phyloP scores from a whole-genome alignment of 2,888 invertebrate genomes.

The Vanessa cardui region DNA sequence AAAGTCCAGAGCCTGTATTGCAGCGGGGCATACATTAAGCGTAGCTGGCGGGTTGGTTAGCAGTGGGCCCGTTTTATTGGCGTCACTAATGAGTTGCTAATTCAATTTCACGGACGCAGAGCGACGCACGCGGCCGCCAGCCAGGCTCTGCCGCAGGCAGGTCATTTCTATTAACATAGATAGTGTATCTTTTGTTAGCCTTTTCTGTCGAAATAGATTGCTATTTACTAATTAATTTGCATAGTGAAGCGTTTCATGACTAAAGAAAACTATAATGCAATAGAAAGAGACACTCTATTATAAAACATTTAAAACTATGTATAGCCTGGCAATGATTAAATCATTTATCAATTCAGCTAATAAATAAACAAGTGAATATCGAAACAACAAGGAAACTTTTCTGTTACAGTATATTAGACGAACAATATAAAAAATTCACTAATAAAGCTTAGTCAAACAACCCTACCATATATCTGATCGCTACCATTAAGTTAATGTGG shows the following conservation, averaged over 20 bases:
- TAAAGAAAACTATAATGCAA: not conserved
- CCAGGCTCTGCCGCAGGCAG: conserved; percentile 37
- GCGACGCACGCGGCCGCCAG: conserved; percentile 46
- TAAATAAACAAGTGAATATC: not conserved
- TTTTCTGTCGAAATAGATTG: conserved; percentile 19
- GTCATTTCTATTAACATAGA: conserved; percentile 37
- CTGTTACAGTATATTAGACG: conserved; percentile 11
- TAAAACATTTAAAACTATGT: too few species aligned
- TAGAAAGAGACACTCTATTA: not conserved
- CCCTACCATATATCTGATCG: conserved; percentile 61
- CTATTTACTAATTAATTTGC: not conserved
- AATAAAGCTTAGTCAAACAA: conserved; percentile 62
- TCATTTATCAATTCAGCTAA: too few species aligned
- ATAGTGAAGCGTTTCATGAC: not conserved
- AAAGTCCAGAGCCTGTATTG: conserved; percentile 35
- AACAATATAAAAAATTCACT: conserved; percentile 43
- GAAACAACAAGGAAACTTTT: not conserved
- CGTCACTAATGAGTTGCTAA: conserved; percentile 83
- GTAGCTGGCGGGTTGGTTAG: conserved; percentile 35
- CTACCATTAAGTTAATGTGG: conserved; percentile 73
- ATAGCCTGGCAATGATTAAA: too few species aligned
- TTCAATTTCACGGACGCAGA: conserved; percentile 80
- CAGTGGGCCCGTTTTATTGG: conserved; percentile 73
- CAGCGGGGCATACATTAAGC: conserved; percentile 9
- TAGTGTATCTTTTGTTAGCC: conserved; percentile 28